Conservation (phyloP, 2,797 vertebrate genomes). For the Malacoraja senta region DNA sequence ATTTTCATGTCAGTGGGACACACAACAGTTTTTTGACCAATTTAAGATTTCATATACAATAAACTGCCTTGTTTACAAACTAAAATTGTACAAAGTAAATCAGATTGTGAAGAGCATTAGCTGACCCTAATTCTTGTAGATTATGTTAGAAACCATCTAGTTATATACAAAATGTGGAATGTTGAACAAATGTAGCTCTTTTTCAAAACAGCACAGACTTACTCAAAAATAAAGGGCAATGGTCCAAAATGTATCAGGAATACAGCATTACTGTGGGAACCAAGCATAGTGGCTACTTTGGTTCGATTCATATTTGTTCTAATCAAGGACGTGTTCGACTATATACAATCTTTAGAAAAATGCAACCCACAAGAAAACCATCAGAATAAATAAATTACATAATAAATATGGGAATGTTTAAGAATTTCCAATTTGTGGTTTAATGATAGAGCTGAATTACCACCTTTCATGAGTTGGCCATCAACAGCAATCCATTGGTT, state of each 20-base stretch:
- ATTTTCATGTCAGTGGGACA: conserved; percentile 36
- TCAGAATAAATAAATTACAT: conserved; percentile 75
- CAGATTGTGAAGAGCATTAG: conserved; percentile 75
- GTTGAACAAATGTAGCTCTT: conserved; percentile 77
- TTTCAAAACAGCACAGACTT: conserved; percentile 61
- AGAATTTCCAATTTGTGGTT: conserved; percentile 32
- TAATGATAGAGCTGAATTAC: conserved; percentile 48
- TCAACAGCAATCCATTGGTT: background rate
- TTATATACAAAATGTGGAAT: conserved; percentile 96
- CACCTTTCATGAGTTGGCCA: conserved; percentile 48
- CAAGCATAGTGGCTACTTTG: conserved; percentile 79
- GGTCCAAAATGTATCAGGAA: conserved; percentile 59
- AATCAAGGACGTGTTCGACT: conserved; percentile 67
- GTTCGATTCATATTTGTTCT: conserved; percentile 65
- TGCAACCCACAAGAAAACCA: conserved; percentile 58
- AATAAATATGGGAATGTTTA: conserved; percentile 54
- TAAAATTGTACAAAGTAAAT: conserved; percentile 39
- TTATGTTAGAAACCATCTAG: conserved; percentile 80
- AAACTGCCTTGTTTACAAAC: conserved; percentile 29
- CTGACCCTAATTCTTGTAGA: conserved; percentile 79
- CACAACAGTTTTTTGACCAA: conserved; percentile 23
- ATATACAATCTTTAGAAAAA: conserved; percentile 72
- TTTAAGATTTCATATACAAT: conserved; percentile 23
- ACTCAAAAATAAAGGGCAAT: conserved; percentile 62
- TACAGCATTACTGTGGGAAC: conserved; percentile 61